These are phyloP conservation scores for Ambastaia sidthimunki DNA, from an alignment of 2,797 vertebrate genomes.

Conservation along the genomic window DNA sequence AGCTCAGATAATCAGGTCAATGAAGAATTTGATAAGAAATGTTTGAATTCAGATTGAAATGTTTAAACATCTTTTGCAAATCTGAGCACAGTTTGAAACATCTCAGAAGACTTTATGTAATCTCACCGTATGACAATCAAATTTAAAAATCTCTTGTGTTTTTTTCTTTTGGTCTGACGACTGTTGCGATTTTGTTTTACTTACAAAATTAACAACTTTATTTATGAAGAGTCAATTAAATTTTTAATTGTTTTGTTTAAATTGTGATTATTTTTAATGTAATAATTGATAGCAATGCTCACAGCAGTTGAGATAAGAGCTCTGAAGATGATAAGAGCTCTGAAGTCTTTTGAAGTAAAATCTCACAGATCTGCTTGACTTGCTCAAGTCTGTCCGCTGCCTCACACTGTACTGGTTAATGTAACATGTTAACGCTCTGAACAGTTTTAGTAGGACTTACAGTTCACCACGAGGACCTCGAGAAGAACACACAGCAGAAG, in stretches of 20 bases:
- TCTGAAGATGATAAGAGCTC: neutral
- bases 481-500: conserved; percentile 68
- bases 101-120: too few relatives aligned
- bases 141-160: too few relatives aligned
- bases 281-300: neutral
- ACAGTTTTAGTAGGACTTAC: conserved; percentile 68
- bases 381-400: neutral
- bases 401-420: neutral
- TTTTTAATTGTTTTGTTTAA: neutral
- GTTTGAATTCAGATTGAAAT: too few relatives aligned
- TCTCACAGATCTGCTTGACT: neutral
- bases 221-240: neutral
- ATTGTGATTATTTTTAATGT: neutral
- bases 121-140: too few relatives aligned
- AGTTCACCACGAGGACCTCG: conserved; percentile 66
- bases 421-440: neutral
- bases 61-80: too few relatives aligned
- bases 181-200: neutral
- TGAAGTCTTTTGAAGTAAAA: neutral
- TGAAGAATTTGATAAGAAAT: too few relatives aligned
- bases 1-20: neutral
- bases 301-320: neutral
- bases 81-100: too few relatives aligned
- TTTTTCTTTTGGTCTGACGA: too few relatives aligned
- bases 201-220: too few relatives aligned